Conservation (phyloP, 2,113 vertebrate species). For the Numida meleagris region DNA sequence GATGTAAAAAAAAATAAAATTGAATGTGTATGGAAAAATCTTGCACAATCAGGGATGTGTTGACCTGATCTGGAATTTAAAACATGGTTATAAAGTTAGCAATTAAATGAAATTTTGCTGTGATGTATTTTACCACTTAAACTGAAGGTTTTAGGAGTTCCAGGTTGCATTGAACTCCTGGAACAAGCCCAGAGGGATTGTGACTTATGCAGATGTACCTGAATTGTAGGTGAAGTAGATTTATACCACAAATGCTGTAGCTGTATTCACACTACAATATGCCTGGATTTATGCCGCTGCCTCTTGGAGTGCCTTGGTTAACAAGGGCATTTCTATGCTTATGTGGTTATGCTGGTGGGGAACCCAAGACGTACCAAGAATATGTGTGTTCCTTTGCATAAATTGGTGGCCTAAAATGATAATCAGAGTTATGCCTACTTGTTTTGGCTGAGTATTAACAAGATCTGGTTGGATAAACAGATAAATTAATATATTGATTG, state of each 20-base stretch:
- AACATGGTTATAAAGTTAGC: background rate
- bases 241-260: background rate
- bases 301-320: background rate
- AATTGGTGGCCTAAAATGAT: accelerated
- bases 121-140: background rate
- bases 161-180: background rate
- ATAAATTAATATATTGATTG: background rate
- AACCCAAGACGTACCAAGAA: background rate
- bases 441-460: background rate
- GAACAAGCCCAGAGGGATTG: background rate
- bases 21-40: background rate
- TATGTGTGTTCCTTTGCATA: background rate
- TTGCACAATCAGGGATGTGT: accelerated
- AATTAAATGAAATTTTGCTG: background rate
- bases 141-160: background rate
- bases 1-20: background rate
- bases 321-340: background rate
- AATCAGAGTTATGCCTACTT: background rate
- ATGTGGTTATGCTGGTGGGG: background rate
- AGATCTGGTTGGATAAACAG: background rate
- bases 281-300: background rate
- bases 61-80: background rate
- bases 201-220: background rate
- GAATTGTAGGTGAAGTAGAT: background rate
- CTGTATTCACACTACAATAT: background rate